Base-by-base conservation (phyloP, 2,113 vertebrate species). In the Semicossyphus pulcher region DNA sequence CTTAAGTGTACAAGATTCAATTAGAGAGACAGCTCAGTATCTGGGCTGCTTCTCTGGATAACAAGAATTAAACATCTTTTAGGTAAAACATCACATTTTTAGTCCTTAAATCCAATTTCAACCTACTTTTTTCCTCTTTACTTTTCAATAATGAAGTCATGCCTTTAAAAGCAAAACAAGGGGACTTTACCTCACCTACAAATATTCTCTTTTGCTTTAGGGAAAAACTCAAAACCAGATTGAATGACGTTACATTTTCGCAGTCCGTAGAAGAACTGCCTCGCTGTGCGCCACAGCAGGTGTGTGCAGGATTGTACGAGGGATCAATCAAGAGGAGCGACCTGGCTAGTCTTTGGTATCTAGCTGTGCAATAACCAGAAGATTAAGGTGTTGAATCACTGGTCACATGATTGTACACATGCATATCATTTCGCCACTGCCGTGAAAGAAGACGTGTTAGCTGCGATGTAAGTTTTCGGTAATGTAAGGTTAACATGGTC, bases 371-470 rank as follows among this genome's bases (percentile, higher is more conserved):
- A 89, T 62, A 84, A 85, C 80, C 76, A 84, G 84, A 59, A 21
- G 62, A 79, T 72, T 1, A 8, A 14, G 62, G 51, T 83, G 70
- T 71, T 62, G 20, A 69, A 68, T 76, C 65, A 73, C 87, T 85
- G 85, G 72, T 80, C 84, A 83, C 76, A 60, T 88, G 91, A 93
- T 91, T 92, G 91, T 94, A 92, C 90, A 89, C 88, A 86, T 91
- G 92, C 89, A 91, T 84, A 78, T 78, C 59, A 77, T 72, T 72
- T 68, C 7, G 61, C 51, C 21, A 36, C 76, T 42, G 57, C 56
- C 36, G 7, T 47, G 47, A 72, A 65, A 76, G 28, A 67, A 72
- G 34, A 74, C 25, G 16, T 12, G 14, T 39, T 14, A 14, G 75
- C 61, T 69, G 63, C 29, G 10, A 78, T 51, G 49, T 11, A 32